Evolutionary conservation across 2,797 vertebrate species (phyloP).

Genomic region (Sitta carolinensis): DNA sequence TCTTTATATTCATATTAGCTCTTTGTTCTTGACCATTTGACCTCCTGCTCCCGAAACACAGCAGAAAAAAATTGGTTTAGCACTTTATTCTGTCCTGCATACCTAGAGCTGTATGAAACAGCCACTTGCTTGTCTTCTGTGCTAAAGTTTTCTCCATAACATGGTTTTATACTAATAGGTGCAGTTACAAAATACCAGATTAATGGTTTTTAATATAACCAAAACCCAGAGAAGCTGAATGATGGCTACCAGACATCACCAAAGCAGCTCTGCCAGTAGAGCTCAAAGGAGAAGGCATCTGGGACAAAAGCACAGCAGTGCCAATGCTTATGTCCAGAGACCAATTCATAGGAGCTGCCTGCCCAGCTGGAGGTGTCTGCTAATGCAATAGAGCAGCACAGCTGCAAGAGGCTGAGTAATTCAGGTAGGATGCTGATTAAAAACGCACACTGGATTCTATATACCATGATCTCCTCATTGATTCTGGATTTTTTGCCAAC

Average conservation of each 20-base stretch:
- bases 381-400: neutral
- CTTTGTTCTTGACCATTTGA: neutral
- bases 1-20: neutral
- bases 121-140: neutral
- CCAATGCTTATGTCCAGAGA: neutral
- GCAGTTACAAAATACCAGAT: neutral
- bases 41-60: neutral
- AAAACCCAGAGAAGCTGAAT: neutral
- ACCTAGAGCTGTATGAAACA: neutral
- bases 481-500: neutral
- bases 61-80: neutral
- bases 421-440: neutral
- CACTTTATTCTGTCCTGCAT: neutral
- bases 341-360: neutral
- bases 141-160: neutral
- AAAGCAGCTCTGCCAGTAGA: neutral
- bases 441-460: neutral
- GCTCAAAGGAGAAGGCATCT: neutral
- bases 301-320: neutral
- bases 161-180: neutral
- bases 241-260: neutral
- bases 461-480: neutral
- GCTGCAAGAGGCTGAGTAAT: neutral
- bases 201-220: neutral
- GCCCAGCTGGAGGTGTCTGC: neutral